phyloP scores from a whole-genome alignment of 2,797 vertebrate species.

The Poecilia wingei region DNA sequence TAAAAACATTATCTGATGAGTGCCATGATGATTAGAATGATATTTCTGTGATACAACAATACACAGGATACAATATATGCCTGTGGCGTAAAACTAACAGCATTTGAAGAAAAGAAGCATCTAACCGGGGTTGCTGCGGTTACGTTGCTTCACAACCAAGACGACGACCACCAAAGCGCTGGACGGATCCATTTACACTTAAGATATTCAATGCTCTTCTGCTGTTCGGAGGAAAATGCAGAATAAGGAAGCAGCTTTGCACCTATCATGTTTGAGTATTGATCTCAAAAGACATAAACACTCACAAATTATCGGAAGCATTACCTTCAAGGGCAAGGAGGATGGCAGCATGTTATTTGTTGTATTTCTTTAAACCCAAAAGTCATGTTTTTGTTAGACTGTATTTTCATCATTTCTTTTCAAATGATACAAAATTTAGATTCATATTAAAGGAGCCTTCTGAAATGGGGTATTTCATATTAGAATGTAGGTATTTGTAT shows the following conservation, averaged over 20 bases:
- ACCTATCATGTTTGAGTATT: constrained; percentile 3
- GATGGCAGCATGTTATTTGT: background rate
- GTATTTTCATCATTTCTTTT: background rate
- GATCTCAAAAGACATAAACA: background rate
- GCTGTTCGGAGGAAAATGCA: background rate
- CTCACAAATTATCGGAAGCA: background rate
- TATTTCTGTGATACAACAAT: background rate
- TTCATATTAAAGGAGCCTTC: background rate
- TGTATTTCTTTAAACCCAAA: background rate
- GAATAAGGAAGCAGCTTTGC: background rate
- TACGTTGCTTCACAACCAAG: background rate
- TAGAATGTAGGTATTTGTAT: background rate
- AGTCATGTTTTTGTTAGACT: background rate
- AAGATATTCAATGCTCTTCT: background rate
- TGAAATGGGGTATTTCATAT: background rate
- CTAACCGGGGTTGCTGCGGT: background rate
- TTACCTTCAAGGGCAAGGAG: background rate
- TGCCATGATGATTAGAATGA: rapidly evolving
- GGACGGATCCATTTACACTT: background rate
- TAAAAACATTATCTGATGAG: background rate
- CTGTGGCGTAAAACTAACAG: background rate
- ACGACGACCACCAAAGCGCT: background rate
- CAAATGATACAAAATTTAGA: background rate
- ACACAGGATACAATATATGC: no score
- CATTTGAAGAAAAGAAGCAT: background rate